phyloP scores from a whole-genome alignment of 2,888 invertebrate genomes.

The Andrena trimmerana region DNA sequence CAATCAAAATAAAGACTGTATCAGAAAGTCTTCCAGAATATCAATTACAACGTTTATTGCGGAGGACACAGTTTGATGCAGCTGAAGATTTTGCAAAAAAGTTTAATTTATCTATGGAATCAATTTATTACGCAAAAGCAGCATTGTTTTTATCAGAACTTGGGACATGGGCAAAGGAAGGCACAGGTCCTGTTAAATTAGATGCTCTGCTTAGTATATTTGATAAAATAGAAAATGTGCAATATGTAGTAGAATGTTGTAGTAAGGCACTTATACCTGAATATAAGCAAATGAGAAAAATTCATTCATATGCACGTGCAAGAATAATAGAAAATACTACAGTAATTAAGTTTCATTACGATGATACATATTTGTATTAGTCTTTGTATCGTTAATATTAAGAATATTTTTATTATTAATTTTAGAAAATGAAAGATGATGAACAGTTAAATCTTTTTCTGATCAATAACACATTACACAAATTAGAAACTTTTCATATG shows the following conservation, averaged over 20 bases:
- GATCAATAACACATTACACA: conserved; percentile 76
- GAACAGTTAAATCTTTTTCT: conserved; percentile 56
- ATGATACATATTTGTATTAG: neutral
- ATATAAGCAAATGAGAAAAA: conserved; percentile 77
- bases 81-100: conserved; percentile 85
- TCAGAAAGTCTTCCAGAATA: conserved; percentile 85
- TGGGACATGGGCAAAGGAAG: conserved; percentile 75
- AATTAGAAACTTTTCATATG: conserved; percentile 84
- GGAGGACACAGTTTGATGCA: conserved; percentile 85
- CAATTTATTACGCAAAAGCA: conserved; percentile 85
- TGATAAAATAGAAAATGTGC: conserved; percentile 84
- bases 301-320: conserved; percentile 81
- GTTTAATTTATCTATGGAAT: conserved; percentile 83
- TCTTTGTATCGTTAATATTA: neutral
- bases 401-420: conserved; percentile 9
- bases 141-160: conserved; percentile 81
- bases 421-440: conserved; percentile 55
- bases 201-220: conserved; percentile 81
- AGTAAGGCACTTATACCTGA: conserved; percentile 81
- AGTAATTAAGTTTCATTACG: conserved; percentile 56
- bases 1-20: conserved; percentile 81
- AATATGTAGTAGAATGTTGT: conserved; percentile 85
- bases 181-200: conserved; percentile 78
- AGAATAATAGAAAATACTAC: conserved; percentile 74
- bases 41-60: conserved; percentile 85